Base-by-base conservation (phyloP, 2,113 vertebrate species). In the Pongo pygmaeus region DNA sequence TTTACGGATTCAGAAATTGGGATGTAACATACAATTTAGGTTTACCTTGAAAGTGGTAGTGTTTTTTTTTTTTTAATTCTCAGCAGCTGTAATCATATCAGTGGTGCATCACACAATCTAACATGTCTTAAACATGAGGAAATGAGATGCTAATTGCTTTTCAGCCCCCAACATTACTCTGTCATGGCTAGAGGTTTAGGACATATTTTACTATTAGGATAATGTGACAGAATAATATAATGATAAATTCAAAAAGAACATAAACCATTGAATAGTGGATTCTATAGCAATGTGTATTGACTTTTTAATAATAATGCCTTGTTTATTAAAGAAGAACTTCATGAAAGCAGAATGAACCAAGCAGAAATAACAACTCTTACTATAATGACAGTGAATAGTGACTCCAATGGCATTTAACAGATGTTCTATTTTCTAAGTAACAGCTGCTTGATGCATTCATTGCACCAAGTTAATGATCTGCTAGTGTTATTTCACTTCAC, bases 401-500 rank as follows among this genome's bases (percentile, higher is more conserved):
- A 59, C 75, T 97, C 72, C 81, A 93, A 89, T 11, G 93, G 96
- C 97, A 93, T 83, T 98, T 88, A 69, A 84, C 85, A 55, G 93
- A 97, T 92, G 94, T 95, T 96, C 96, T 70, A 89, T 79, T 97
- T 98, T 98, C 97, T 91, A 95, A 95, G 95, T 97, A 98, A 94
- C 93, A 98, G 85, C 59, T 97, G 88, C 64, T 97, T 70, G 18
- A 77, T 96, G 95, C 69, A 97, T 97, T 75, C 96, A 93, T 85
- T 95, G 97, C 98, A 97, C 13, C 95, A 97, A 98, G 98, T 96
- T 97, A 96, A 98, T 94, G n/a, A 97, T 96, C 96, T 97, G 46
- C 93, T 97, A 98, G 95, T 97, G 75, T 69, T 96, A 97, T 84
- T 92, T 94, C 96, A 97, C 93, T 98, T 98, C 94, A 98, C 69